Evolutionary conservation across 2,113 vertebrate species (phyloP).

Genomic region (Rhipidura dahli): DNA sequence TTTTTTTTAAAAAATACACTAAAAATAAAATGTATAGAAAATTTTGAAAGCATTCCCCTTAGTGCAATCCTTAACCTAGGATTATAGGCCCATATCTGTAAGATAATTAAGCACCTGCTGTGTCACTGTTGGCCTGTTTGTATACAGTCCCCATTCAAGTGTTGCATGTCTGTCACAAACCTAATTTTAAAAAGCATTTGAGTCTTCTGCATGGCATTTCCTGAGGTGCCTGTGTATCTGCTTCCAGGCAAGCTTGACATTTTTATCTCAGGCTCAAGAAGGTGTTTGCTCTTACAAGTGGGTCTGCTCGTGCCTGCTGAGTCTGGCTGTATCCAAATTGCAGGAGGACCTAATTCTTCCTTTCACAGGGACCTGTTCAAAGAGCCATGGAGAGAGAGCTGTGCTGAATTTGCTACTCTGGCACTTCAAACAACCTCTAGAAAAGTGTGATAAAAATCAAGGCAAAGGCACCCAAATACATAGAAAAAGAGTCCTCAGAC

Average conservation of each 20-base stretch:
- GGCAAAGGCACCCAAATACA: not conserved
- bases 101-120: not conserved
- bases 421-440: not conserved
- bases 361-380: not conserved
- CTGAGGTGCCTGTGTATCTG: not conserved
- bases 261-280: not conserved
- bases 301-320: accelerated
- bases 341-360: not conserved
- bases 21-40: not conserved
- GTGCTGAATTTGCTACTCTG: not conserved
- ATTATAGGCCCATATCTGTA: not conserved
- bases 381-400: not conserved
- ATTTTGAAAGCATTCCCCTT: not conserved
- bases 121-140: not conserved
- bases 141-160: not conserved
- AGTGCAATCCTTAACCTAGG: not conserved
- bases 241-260: not conserved
- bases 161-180: not conserved
- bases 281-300: not conserved
- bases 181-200: not conserved
- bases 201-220: not conserved
- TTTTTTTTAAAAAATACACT: not conserved
- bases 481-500: not conserved
- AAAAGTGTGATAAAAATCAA: not conserved
- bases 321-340: not conserved